Conservation (phyloP, 2,888 invertebrate genomes). For the Coenonympha arcania region DNA sequence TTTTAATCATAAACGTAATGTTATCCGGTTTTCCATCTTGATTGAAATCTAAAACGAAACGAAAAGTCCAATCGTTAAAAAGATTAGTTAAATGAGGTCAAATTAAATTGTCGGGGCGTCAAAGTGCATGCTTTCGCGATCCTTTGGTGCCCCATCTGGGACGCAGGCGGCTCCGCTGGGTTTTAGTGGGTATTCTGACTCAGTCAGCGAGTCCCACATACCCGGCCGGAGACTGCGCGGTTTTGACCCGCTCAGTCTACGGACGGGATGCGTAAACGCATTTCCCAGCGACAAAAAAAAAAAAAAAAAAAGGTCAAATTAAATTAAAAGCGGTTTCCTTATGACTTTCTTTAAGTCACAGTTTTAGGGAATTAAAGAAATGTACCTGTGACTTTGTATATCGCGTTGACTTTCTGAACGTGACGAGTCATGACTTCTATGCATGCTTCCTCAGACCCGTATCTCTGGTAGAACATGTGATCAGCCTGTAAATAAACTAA, state of each 20-base stretch:
- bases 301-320: background rate
- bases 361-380: slow-evolving; percentile 4
- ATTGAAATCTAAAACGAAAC: slow-evolving; percentile 84
- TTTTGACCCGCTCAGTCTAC: no score
- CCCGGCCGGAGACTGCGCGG: no score
- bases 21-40: slow-evolving; percentile 93
- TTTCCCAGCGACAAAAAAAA: no score
- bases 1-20: slow-evolving; percentile 96
- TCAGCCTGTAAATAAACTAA: slow-evolving; percentile 96
- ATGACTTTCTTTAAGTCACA: no score
- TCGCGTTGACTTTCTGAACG: slow-evolving; percentile 93
- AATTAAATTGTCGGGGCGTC: no score
- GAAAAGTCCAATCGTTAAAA: background rate
- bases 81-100: background rate
- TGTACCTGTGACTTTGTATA: slow-evolving; percentile 87
- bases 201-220: no score
- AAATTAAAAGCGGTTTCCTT: no score
- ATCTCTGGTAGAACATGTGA: slow-evolving; percentile 95
- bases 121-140: no score
- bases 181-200: no score
- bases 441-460: slow-evolving; percentile 94
- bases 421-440: slow-evolving; percentile 96
- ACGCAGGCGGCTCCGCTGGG: no score
- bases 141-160: no score
- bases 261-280: no score